phyloP scores from a whole-genome alignment of 2,797 vertebrate species.

The Trachops cirrhosus region DNA sequence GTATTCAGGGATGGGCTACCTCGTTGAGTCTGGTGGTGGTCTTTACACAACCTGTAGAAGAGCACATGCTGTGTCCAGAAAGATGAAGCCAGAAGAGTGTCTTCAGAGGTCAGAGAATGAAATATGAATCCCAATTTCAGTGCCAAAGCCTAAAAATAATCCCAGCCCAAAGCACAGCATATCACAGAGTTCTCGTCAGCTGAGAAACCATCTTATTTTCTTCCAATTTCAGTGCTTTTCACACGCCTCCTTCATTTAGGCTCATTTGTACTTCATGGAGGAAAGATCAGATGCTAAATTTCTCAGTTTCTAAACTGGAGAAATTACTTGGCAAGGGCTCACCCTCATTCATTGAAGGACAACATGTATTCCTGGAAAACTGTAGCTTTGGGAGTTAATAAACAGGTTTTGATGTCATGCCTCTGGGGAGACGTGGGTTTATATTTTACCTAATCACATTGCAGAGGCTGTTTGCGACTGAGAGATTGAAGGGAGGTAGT shows the following conservation, averaged over 20 bases:
- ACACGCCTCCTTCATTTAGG: not conserved
- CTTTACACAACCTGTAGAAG: not conserved
- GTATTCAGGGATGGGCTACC: too few relatives aligned
- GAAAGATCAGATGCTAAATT: not conserved
- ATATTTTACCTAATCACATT: slow-evolving; percentile 31
- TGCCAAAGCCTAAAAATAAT: slow-evolving; percentile 50
- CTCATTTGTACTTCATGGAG: not conserved
- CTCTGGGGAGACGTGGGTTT: not conserved
- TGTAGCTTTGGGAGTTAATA: not conserved
- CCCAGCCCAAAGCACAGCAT: not conserved
- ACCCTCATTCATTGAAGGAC: not conserved
- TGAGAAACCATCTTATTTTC: not conserved
- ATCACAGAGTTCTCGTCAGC: not conserved
- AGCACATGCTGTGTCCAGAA: not conserved
- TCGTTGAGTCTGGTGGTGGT: not conserved
- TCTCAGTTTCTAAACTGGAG: not conserved
- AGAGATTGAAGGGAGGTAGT: not conserved
- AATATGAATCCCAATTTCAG: slow-evolving; percentile 40
- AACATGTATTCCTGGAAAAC: not conserved
- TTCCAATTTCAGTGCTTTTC: not conserved
- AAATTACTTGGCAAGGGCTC: not conserved
- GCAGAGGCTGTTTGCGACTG: not conserved
- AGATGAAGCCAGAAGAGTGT: not conserved
- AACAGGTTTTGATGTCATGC: not conserved
- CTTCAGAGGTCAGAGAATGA: slow-evolving; percentile 12